Percentiles rank a stretch among this genome's conserved stretches.
Evolutionary conservation across 2,113 vertebrate species (phyloP).

Genomic region (Oriolus oriolus): DNA sequence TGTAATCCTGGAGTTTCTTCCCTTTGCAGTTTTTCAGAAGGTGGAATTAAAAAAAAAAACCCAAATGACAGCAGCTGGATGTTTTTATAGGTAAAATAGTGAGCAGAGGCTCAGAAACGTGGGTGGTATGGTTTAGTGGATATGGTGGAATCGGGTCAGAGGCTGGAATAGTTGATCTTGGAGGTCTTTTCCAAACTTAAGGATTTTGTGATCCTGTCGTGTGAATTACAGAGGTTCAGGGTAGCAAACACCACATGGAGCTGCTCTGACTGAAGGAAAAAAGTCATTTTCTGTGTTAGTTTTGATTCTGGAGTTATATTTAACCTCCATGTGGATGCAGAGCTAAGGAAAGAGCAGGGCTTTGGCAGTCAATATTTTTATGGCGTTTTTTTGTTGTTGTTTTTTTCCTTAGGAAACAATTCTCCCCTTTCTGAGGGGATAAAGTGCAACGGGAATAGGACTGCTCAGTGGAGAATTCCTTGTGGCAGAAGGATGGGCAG

Average conservation of each 20-base stretch:
- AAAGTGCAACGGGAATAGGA: not conserved
- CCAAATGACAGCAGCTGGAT: not conserved
- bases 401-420: not conserved
- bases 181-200: not conserved
- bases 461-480: not conserved
- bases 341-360: not conserved
- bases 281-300: not conserved
- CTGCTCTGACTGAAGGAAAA: not conserved
- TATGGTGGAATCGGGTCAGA: too few species aligned
- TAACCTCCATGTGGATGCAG: not conserved
- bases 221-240: not conserved
- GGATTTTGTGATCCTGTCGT: not conserved
- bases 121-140: not conserved
- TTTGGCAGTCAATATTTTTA: not conserved
- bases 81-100: not conserved
- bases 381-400: not conserved
- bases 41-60: not conserved
- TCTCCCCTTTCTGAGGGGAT: not conserved
- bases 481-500: not conserved
- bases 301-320: not conserved
- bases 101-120: not conserved
- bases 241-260: fast-evolving
- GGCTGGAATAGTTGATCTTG: not conserved
- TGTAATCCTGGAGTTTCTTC: not conserved
- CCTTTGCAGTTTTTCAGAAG: not conserved